These are phyloP conservation scores for Piprites chloris DNA, from an alignment of 2,113 vertebrate species.

Conservation along the genomic window DNA sequence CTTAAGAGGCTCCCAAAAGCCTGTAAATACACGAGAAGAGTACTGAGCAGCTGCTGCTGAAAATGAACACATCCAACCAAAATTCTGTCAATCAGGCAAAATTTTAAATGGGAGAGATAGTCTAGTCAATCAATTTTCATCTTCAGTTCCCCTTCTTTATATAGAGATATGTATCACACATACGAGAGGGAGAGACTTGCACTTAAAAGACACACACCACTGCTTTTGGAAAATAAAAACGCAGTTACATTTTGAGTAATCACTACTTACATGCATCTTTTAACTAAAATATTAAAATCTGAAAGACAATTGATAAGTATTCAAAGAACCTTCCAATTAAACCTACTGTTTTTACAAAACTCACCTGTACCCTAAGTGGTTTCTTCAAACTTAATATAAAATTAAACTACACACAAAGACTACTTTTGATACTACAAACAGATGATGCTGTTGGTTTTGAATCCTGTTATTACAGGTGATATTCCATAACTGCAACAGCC, in stretches of 20 bases:
- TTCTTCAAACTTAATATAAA: background rate
- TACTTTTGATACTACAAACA: background rate
- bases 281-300: background rate
- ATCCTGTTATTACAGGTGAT: background rate
- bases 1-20: background rate
- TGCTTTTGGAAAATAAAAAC: background rate
- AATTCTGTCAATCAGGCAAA: background rate
- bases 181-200: background rate
- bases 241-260: background rate
- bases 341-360: background rate
- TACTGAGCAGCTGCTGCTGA: background rate
- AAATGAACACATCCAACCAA: background rate
- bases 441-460: background rate
- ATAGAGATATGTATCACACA: background rate
- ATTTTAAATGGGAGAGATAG: background rate
- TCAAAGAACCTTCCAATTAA: background rate
- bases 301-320: background rate
- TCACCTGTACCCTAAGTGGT: background rate
- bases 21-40: background rate
- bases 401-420: background rate
- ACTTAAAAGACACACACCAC: background rate
- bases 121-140: background rate
- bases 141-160: background rate
- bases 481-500: background rate
- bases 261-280: background rate